Base-by-base conservation (phyloP, 2,888 invertebrate species). In the Zhuqinia jingwanae region DNA sequence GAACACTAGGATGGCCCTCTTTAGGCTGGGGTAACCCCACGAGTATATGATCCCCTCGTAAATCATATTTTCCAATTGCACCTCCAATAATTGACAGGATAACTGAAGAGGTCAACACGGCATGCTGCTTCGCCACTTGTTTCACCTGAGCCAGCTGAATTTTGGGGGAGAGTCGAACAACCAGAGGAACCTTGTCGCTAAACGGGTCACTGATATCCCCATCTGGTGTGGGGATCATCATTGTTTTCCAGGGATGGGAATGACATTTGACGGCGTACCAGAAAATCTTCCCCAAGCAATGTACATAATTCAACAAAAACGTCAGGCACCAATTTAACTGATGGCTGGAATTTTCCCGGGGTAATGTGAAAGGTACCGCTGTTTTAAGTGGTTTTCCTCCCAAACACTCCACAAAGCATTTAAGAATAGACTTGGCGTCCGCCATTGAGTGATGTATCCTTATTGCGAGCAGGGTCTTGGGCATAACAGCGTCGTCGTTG, bases 361-460 rank as follows among this genome's bases (percentile, higher is more conserved):
- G 36, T 1, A 27, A 8, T 2, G 27, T 36, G 6, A 2, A 10
- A 3, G 63, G 36, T 11, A 36, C 20, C 6, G 70, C 65, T 3
- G 17, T 53, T 17, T 47, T 56, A 17, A 78, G 3, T 3, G 8
- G 0, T 27, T 70, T 76, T 42, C 58, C 5, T 5, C 84, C 84
- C 17, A 84, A 45, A 42, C 77, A 77, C 27, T 84, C 84, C n/a
- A 78, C 78, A 22, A 84, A 42, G 15, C 68, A 1, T 22, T 77
- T 84, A 0, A 78, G 1, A 11, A 84, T 56, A 0, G 84, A 77
- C 27, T 45, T 68, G 8, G 45, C 77, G 30, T 77, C 84, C 0
- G 53, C 77, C 56, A 84, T 53, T 13, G 13, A n/a, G 30, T 84
- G 84, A 25, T 84, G 84, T 3, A 65, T 25, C 5, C 78, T 3